A percentile compares a stretch with the other conserved stretches of the same genome.
Conservation (phyloP, 2,797 vertebrate genomes). For the Myotis pilosus region DNA sequence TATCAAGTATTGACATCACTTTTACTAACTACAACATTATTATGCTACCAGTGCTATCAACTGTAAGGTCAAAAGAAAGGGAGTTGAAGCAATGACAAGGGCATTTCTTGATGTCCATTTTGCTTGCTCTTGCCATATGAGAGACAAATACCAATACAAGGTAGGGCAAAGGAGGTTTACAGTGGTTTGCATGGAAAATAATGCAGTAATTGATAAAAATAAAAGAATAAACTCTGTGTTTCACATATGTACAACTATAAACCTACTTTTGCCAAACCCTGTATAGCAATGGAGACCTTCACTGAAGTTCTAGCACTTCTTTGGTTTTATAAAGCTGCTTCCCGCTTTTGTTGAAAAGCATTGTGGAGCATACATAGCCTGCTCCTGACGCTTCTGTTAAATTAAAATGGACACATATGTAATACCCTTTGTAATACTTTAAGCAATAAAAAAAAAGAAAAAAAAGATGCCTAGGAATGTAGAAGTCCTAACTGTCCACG, state of each 20-base stretch:
- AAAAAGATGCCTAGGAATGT: not conserved
- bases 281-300: not conserved
- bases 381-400: not conserved
- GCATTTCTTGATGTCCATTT: not conserved
- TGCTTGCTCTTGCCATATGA: not conserved
- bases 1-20: constrained; percentile 21
- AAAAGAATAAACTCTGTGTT: not conserved
- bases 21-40: constrained; percentile 43
- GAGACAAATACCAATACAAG: not conserved
- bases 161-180: not conserved
- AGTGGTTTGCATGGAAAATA: not conserved
- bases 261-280: not conserved
- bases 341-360: not conserved
- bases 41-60: not conserved
- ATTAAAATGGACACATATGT: too few species aligned
- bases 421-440: too few species aligned
- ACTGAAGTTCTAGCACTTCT: not conserved
- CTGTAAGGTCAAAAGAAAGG: constrained; percentile 37
- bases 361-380: not conserved
- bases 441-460: too few species aligned
- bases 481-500: not conserved
- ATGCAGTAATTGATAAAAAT: not conserved
- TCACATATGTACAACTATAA: not conserved
- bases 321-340: not conserved
- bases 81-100: not conserved